These are phyloP conservation scores for Nibea coibor DNA, from an alignment of 2,113 vertebrate genomes.

Conservation along the genomic window DNA sequence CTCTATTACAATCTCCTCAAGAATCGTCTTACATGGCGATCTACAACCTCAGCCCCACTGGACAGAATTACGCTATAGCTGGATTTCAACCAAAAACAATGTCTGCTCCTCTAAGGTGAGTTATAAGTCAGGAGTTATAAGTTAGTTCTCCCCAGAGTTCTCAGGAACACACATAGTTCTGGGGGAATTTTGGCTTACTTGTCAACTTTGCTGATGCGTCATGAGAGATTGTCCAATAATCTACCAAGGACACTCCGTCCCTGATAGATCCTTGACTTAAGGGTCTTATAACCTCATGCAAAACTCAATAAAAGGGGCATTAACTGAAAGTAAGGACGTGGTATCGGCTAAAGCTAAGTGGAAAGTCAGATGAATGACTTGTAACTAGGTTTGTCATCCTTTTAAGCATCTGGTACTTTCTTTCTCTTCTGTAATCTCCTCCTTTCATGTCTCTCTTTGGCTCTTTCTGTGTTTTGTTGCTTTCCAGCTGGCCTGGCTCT, in stretches of 20 bases:
- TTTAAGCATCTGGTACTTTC: background rate
- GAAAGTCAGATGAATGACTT: background rate
- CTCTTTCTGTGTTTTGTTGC: background rate
- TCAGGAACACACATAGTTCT: constrained; percentile 10
- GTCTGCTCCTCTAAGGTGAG: background rate
- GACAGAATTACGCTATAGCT: constrained; percentile 3
- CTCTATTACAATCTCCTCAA: constrained; percentile 5
- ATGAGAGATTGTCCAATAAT: background rate
- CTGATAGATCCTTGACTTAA: background rate
- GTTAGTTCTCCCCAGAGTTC: background rate
- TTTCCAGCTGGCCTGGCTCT: constrained; percentile 15
- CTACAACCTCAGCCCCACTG: constrained; percentile 21
- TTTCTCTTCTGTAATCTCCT: background rate
- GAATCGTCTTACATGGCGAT: background rate
- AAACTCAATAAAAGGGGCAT: background rate
- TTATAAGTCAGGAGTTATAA: background rate
- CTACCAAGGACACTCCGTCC: background rate
- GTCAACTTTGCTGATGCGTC: background rate
- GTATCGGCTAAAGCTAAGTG: background rate
- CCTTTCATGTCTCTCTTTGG: background rate
- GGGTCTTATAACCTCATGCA: background rate
- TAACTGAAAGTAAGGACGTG: background rate
- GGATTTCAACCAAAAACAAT: constrained; percentile 29
- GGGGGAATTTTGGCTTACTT: background rate
- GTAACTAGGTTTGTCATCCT: background rate